Evolutionary conservation across 2,797 vertebrate genomes (phyloP), one percentile per base, ranked within the genome.

Genomic region (Brachymystax lenok): DNA sequence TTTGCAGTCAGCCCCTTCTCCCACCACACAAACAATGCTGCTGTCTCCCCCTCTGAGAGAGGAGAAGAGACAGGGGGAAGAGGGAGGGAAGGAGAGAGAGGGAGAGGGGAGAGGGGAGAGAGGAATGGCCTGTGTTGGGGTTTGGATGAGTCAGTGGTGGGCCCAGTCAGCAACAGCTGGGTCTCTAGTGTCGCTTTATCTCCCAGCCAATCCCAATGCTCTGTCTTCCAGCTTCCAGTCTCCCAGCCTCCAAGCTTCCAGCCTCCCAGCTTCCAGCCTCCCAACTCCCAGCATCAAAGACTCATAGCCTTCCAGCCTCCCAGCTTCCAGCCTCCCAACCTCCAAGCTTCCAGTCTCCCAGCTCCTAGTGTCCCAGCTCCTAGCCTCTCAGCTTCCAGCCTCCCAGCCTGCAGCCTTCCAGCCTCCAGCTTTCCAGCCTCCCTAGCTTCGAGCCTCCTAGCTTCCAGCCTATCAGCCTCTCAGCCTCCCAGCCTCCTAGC

Each of bases 91-190:
- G 66, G 82, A 74, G 76, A 80, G 88, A 89, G 79, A 83, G 7
- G 7, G 28, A 30, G 66, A 68, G 28, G 90, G 87, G 56, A n/a
- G 14, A 21, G 56, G 7, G 10, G 35, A 35, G 28, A 69, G 82
- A 74, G 76, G 87, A 89, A 79, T 84, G 90, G 87, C 77, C 86
- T 86, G 83, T n/a, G 40, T 14, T 24, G 74, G 72, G 86, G 82
- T 86, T 85, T 77, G 82, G 84, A 84, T 87, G 85, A 88, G 84
- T 81, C 88, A 78, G 84, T 74, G 81, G 77, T 83, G 84, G 85
- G 88, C 86, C 82, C 27, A 30, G 21, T 33, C 70, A 67, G 79
- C 82, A 89, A 85, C 88, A 86, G 88, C 87, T 80, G 75, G 79
- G 73, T 46, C n/a, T 61, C 5, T 17, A 30, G 3, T 30, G 30